Base-by-base conservation (phyloP, 2,113 vertebrate genomes). In the Pogonocichla stellata region DNA sequence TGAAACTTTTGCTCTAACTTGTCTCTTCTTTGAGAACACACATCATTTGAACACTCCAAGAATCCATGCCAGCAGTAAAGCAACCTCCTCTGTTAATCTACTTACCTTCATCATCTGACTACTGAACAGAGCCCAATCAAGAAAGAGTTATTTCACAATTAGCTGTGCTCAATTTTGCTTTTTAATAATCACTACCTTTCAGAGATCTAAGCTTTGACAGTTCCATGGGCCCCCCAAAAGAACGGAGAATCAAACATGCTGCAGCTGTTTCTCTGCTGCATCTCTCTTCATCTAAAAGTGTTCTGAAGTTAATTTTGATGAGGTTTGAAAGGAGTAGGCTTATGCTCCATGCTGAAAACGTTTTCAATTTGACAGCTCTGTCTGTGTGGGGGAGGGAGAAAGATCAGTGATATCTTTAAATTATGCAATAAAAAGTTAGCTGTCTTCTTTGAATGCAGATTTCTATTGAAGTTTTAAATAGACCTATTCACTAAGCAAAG, bases 321-420 rank as follows among this genome's bases (percentile, higher is more conserved):
- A 93, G 82, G 70, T 93, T 94, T 95, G 93, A 97, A 96, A 96
- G 73, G 95, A 97, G 85, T 95, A 96, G 94, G 96, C 94, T 97
- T 96, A 85, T 85, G 77, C 92, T 93, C 89, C 65, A 60, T 2
- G 0, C 77, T 90, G 82, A 94, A 96, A 94, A 84, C 40, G 80
- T 90, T 97, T 97, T 97, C 85, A 80, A 50, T 93, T 92, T 97
- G 97, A 97, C 97, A 96, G 95, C 62, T 97, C 88, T 97, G 85
- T 86, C 88, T 88, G 43, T 95, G 94, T 96, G 95, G 92, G 95
- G 95, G 95, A 95, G 70, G 95, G 96, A 96, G 73, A 94, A 86
- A 80, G 80, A 96, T 93, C 89, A 96, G 89, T 94, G 97, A 96
- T 97, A 97, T 86, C 95, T 96, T 96, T 86, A 96, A 97, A 92